Evolutionary conservation across 2,888 invertebrate genomes (phyloP), one percentile per base, ranked within the genome.

Genomic region (Limnephilus marmoratus): DNA sequence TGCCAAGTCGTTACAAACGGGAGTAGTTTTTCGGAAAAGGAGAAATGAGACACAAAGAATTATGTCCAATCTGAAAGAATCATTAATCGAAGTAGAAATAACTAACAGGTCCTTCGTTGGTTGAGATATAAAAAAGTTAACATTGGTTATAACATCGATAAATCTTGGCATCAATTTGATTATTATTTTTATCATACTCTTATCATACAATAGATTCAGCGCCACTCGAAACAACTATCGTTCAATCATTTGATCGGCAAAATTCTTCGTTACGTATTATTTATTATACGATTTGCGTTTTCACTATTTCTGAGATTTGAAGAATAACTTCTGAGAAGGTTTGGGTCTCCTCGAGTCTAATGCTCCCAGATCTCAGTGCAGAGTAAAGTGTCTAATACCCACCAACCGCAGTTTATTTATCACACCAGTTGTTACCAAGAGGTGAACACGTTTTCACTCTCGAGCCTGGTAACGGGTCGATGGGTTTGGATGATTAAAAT

Each of bases 361-460:
- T 68, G 68, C 24, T 68, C 24, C 68, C n/a, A 68, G 68, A 24
- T 68, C n/a, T 24, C n/a, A 24, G 68, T 24, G 68, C 24, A 24
- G 68, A 68, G 7, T 68, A 68, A 68, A 68, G 24, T n/a, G 68
- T 68, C 68, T 68, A 68, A 68, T 68, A n/a, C 68, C 24, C 24
- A 9, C 68, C 11, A 24, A 68, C 68, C n/a, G n/a, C 24, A n/a
- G 68, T 68, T 68, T 68, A 68, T 68, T 68, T 68, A 24, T n/a
- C 68, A 68, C 68, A 68, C 68, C 24, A n/a, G 68, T 68, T 68
- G 68, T 68, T 68, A 9, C 68, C 29, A 29, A 88, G 34, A 24
- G 68, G 31, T 37, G 86, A 89, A 37, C 88, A 89, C 81, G 88
- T 89, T 89, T 89, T 89, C 88, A 89, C 88, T 89, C 88, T 89